Evolutionary conservation across 2,113 vertebrate species (phyloP).

Genomic region (Plecturocebus donacophilus): DNA sequence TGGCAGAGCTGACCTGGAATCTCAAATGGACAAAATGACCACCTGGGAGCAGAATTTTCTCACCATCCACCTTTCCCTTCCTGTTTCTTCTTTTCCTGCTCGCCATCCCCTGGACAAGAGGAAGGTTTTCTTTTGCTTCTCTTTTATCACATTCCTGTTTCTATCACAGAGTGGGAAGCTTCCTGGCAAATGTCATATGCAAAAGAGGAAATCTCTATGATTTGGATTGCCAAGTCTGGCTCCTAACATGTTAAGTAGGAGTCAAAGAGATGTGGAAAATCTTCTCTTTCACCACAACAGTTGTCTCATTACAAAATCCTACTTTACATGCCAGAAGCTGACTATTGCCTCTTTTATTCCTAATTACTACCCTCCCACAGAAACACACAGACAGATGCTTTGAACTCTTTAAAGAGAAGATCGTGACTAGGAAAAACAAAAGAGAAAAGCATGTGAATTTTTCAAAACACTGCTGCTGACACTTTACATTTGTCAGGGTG

Average conservation of each 20-base stretch:
- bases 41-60: not conserved
- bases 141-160: conserved; percentile 5
- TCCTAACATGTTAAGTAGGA: not conserved
- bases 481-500: conserved; percentile 3
- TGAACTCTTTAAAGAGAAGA: conserved; percentile 35
- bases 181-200: not conserved
- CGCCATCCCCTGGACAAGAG: not conserved
- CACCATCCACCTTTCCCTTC: not conserved
- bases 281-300: conserved; percentile 1
- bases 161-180: not conserved
- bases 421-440: not conserved
- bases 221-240: conserved; percentile 17
- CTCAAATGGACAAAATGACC: not conserved
- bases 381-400: not conserved
- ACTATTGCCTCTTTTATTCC: not conserved
- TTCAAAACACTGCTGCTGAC: not conserved
- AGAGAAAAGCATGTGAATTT: not conserved
- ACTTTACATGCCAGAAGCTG: not conserved
- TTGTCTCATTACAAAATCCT: conserved; percentile 21
- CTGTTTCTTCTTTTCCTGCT: not conserved
- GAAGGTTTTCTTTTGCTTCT: not conserved
- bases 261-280: not conserved
- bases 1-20: not conserved
- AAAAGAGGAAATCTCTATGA: not conserved
- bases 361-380: not conserved